These are phyloP conservation scores for Gobio occitaniae DNA, from an alignment of 2,797 vertebrate genomes.

Conservation along the genomic window DNA sequence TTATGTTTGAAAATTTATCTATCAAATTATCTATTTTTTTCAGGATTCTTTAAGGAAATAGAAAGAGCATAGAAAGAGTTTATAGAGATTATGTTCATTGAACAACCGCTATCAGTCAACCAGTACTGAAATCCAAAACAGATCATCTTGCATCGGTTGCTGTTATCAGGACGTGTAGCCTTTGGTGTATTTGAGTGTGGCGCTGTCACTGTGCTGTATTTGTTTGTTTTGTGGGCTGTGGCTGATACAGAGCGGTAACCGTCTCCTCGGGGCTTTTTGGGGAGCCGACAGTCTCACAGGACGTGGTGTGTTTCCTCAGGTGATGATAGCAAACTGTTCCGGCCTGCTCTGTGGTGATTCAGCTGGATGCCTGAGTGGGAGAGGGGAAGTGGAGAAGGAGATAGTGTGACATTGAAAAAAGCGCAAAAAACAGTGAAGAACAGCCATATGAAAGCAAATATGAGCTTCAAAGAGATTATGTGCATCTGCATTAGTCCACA, in stretches of 20 bases:
- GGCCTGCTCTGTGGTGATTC: slow-evolving; percentile 67
- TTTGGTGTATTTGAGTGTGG: slow-evolving; percentile 42
- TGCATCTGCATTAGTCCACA: background rate
- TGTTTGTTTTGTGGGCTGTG: slow-evolving; percentile 71
- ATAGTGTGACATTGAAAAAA: slow-evolving; percentile 8
- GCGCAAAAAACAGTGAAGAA: slow-evolving; percentile 40
- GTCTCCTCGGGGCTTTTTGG: slow-evolving; percentile 69
- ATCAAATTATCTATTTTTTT: no score
- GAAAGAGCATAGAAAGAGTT: background rate
- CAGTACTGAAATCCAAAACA: background rate
- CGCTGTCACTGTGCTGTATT: slow-evolving; percentile 64
- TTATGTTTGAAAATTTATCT: no score
- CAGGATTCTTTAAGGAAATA: background rate
- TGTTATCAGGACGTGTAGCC: slow-evolving; percentile 3
- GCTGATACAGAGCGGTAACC: slow-evolving; percentile 56
- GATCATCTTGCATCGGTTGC: background rate
- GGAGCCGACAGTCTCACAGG: slow-evolving; percentile 70
- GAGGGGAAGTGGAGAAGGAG: slow-evolving; percentile 53
- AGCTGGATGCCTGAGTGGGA: slow-evolving; percentile 57
- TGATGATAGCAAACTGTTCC: slow-evolving; percentile 75
- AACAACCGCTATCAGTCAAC: background rate
- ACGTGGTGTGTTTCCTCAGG: slow-evolving; percentile 75
- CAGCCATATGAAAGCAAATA: slow-evolving; percentile 37
- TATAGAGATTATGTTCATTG: background rate
- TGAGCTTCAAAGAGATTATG: slow-evolving; percentile 9